Percentiles rank a stretch among this genome's conserved stretches.
These are phyloP conservation scores for Byasa hedistus DNA, from an alignment of 2,888 invertebrate genomes.

Conservation along the genomic window DNA sequence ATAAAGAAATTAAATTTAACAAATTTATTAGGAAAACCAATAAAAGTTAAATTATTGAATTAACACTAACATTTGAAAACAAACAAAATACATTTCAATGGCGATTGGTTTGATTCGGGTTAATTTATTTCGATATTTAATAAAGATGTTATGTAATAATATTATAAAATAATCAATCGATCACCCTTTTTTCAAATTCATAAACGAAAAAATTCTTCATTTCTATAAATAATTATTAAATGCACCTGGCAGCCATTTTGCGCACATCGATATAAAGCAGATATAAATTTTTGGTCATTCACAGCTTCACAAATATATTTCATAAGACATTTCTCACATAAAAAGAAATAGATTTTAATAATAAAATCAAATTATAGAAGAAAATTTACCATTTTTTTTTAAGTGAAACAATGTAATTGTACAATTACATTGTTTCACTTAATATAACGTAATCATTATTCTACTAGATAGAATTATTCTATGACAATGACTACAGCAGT, in stretches of 20 bases:
- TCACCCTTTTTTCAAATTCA: too few relatives aligned
- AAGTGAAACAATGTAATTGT: constrained; percentile 1
- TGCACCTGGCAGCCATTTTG: constrained; percentile 17
- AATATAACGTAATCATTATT: constrained; percentile 50
- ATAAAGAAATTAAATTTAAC: too few relatives aligned
- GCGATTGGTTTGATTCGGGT: too few relatives aligned
- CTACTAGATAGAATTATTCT: constrained; percentile 36
- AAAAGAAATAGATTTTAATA: background rate
- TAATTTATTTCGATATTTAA: too few relatives aligned
- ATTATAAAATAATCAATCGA: too few relatives aligned
- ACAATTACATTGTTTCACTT: constrained; percentile 20
- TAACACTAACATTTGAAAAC: too few relatives aligned
- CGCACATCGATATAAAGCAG: background rate
- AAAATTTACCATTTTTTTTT: constrained; percentile 5
- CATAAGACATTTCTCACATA: constrained; percentile 14
- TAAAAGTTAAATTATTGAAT: too few relatives aligned
- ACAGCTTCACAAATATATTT: constrained; percentile 4
- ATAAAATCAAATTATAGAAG: background rate
- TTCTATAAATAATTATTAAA: too few relatives aligned
- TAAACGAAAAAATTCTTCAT: too few relatives aligned
- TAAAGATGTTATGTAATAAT: too few relatives aligned
- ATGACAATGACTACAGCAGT: constrained; percentile 32
- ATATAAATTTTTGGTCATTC: constrained; percentile 4
- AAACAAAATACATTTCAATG: too few relatives aligned
- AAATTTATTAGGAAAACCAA: too few relatives aligned